Evolutionary conservation across 2,797 vertebrate species (phyloP), one percentile per base, ranked within the genome.

Genomic region (Thunnus albacares): DNA sequence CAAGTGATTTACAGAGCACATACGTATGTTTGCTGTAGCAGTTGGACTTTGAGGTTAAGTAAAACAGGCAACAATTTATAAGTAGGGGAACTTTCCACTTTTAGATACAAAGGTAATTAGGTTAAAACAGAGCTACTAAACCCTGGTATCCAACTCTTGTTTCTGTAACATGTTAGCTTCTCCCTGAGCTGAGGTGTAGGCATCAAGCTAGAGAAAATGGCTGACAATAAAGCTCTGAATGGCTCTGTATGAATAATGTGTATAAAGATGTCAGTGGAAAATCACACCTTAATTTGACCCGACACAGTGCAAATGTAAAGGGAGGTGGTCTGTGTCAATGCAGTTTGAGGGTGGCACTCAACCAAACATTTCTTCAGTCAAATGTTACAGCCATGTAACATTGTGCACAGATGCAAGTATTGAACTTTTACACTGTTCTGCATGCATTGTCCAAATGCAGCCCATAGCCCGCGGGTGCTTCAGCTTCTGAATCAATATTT

Each of bases 401-500:
- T 47, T 53, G 33, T 52, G 65, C 55, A 55, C 56, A 75, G 58
- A 87, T 84, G 62, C 55, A 79, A 53, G 58, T 71, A 57, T 63
- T 83, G 79, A 87, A 87, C 80, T 87, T 82, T 80, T 63, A 74
- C 79, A 83, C 79, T 79, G 45, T 77, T 67, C 62, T 75, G 80
- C 70, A 77, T 84, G 79, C 63, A 59, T 79, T 83, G 89, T 92
- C 89, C 90, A 83, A 91, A 87, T 53, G 57, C 62, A 85, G 81
- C 85, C 82, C 51, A 26, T 82, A 69, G 89, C 92, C 89, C 0
- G 71, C 69, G 86, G 91, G 71, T 58, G 82, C 81, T 83, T 83
- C 73, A 58, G 78, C 80, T 83, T 86, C 79, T 75, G 38, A 85
- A 93, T 95, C 93, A 89, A 95, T 95, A 94, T 90, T 92, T 91